phyloP scores from a whole-genome alignment of 2,113 vertebrate species.

The Ondatra zibethicus region DNA sequence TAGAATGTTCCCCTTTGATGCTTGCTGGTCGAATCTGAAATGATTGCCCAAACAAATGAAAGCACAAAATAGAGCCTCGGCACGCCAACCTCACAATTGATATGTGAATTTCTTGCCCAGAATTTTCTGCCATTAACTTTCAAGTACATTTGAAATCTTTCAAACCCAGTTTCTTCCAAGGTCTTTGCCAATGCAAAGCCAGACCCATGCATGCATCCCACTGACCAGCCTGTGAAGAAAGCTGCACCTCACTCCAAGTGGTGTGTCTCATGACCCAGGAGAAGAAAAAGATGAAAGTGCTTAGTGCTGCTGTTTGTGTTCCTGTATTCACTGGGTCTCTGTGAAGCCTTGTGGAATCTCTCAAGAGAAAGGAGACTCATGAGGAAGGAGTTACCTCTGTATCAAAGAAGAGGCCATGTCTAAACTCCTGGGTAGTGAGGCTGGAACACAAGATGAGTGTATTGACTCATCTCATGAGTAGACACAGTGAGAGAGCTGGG shows the following conservation, averaged over 20 bases:
- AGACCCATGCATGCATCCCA: not conserved
- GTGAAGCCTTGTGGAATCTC: not conserved
- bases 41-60: not conserved
- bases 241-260: not conserved
- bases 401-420: not conserved
- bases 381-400: not conserved
- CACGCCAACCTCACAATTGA: not conserved
- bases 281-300: not conserved
- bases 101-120: not conserved
- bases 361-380: not conserved
- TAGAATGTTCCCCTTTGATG: not conserved
- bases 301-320: accelerated
- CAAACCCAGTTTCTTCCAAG: not conserved
- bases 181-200: not conserved
- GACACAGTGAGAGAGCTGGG: not conserved
- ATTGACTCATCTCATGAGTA: not conserved
- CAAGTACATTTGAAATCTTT: not conserved
- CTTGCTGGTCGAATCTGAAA: not conserved
- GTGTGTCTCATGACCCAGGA: not conserved
- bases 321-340: not conserved
- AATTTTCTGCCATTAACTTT: not conserved
- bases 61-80: not conserved
- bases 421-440: not conserved
- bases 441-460: not conserved
- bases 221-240: not conserved